phyloP scores from a whole-genome alignment of 1,140 invertebrate genomes.

The Wasmannia auropunctata region DNA sequence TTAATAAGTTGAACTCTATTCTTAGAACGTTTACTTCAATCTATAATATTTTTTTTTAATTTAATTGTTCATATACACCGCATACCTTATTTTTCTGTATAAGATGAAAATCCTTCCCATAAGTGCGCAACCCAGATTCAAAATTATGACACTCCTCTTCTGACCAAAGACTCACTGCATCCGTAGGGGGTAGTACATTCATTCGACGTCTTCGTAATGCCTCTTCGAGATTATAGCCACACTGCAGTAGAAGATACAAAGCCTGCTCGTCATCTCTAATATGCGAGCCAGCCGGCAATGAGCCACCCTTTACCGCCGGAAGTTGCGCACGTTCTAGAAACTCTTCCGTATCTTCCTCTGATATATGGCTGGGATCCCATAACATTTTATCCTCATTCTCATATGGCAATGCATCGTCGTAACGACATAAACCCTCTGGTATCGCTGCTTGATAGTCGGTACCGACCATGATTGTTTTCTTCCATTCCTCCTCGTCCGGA shows the following conservation, averaged over 20 bases:
- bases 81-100: conserved; percentile 97
- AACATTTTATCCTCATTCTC: conserved; percentile 98
- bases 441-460: conserved; percentile 97
- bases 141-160: conserved; percentile 99
- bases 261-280: conserved; percentile 98
- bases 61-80: background rate
- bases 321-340: conserved; percentile 91
- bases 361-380: conserved; percentile 94
- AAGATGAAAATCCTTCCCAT: conserved; percentile 98
- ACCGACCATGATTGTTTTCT: conserved; percentile 98
- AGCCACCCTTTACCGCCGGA: conserved; percentile 86
- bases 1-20: background rate
- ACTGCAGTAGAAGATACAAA: conserved; percentile 95
- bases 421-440: conserved; percentile 95
- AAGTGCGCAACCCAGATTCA: conserved; percentile 96
- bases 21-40: background rate
- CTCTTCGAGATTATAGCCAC: conserved; percentile 97
- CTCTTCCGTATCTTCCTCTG: conserved; percentile 91
- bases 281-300: conserved; percentile 91
- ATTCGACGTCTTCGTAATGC: conserved; percentile 94
- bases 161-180: conserved; percentile 96
- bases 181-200: conserved; percentile 90
- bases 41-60: background rate
- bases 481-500: conserved; percentile 91
- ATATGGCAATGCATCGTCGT: conserved; percentile 97